Conservation (phyloP, 2,797 vertebrate genomes). For the Halcyon badia region DNA sequence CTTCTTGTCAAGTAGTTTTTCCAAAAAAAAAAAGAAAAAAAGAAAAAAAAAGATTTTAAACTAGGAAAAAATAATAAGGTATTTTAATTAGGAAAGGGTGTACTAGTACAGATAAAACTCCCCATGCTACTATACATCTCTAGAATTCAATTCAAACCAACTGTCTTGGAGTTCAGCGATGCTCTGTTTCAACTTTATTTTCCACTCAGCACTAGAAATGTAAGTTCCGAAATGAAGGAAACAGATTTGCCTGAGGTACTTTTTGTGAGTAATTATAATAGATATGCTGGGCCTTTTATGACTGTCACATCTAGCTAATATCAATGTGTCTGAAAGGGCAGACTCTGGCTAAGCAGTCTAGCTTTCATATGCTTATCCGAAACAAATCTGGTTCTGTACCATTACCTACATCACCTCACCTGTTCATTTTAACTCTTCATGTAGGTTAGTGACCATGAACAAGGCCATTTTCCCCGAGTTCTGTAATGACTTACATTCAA, state of each 20-base stretch:
- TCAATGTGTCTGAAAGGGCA: not conserved
- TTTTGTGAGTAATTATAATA: not conserved
- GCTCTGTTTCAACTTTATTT: not conserved
- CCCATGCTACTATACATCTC: not conserved
- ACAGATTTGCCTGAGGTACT: not conserved
- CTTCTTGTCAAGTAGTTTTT: conserved; percentile 6
- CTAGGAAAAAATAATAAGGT: not conserved
- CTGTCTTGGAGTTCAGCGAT: not conserved
- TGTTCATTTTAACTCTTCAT: not conserved
- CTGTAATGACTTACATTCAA: not conserved
- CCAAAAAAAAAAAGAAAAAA: not conserved
- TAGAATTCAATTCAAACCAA: not conserved
- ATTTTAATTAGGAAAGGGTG: conserved; percentile 53
- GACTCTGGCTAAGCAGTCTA: not conserved
- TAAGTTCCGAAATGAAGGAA: not conserved
- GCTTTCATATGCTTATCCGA: not conserved
- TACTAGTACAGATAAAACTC: conserved; percentile 52
- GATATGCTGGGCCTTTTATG: not conserved
- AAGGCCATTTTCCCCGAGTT: not conserved
- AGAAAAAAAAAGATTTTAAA: not conserved
- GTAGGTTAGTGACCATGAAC: rapidly evolving
- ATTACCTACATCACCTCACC: not conserved
- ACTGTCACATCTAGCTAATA: not conserved
- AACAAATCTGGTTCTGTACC: not conserved
- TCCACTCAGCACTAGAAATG: not conserved